Base-by-base conservation (phyloP, 1,140 invertebrate genomes). In the Thalassaphorura encarpata region DNA sequence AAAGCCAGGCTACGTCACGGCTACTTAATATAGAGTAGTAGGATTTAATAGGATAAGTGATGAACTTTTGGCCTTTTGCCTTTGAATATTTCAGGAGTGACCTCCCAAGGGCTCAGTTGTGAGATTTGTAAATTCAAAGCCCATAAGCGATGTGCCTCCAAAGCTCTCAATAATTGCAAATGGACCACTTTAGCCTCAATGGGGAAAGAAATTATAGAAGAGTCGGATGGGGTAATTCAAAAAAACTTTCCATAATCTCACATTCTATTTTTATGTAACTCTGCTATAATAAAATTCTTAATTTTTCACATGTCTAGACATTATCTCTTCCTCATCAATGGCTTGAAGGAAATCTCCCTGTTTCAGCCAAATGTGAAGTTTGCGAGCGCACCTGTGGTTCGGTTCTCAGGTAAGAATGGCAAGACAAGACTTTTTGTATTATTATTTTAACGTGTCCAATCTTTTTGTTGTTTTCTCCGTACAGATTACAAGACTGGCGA, bases 351-450 rank as follows among this genome's bases (percentile, higher is more conserved):
- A 97, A 97, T 74, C 74, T 97, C 50, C 90, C 92, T 11, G 91
- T 96, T 23, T 89, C 89, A 52, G 85, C 91, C 52, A 90, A 93
- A 71, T 97, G 94, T 74, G 76, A 79, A 50, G 78, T 91, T n/a
- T 97, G 93, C 76, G 91, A 96, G 67, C 93, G 92, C 73, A 95
- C 88, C 3, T 97, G 93, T 76, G 93, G 93, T 43, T 96, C 91
- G 57, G 92, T 97, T 41, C 76, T 96, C 50, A 84, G 83, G 85
- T 85, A 71, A 71, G 66, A 19, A 29, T 45, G 18, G 18, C n/a
- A n/a, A n/a, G n/a, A n/a, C n/a, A n/a, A n/a, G n/a, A n/a, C n/a
- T n/a, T n/a, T n/a, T n/a, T n/a, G n/a, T n/a, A n/a, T n/a, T n/a
- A n/a, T n/a, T n/a, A n/a, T n/a, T n/a, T n/a, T n/a, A n/a, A n/a